Conservation (phyloP, 64 coral and sea anemone genomes). For the Pocillopora verrucosa region DNA sequence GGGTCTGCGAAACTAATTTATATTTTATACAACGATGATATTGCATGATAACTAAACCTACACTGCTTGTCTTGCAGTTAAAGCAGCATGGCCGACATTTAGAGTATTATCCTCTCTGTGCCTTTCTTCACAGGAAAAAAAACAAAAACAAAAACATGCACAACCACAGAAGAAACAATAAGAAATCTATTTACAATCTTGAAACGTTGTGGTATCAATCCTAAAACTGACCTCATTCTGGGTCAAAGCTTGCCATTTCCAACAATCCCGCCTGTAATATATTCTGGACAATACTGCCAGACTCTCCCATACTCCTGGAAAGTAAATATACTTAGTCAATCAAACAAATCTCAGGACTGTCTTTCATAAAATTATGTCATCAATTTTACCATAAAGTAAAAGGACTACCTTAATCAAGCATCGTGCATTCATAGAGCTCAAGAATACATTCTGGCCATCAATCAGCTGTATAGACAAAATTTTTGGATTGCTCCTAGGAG, state of each 20-base stretch:
- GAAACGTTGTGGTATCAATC: neutral
- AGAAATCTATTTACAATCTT: too few relatives aligned
- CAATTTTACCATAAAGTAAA: neutral
- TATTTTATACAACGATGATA: too few relatives aligned
- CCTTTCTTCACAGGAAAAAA: too few relatives aligned
- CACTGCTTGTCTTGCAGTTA: too few relatives aligned
- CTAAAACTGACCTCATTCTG: slow-evolving; percentile 79
- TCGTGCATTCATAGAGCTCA: slow-evolving; percentile 87
- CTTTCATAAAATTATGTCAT: neutral
- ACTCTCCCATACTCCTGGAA: slow-evolving; percentile 93
- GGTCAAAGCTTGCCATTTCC: slow-evolving; percentile 76
- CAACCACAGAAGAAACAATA: too few relatives aligned
- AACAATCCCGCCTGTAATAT: slow-evolving; percentile 71
- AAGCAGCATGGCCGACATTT: too few relatives aligned
- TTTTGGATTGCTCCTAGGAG: too few relatives aligned
- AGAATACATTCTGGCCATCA: slow-evolving; percentile 98
- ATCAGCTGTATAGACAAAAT: slow-evolving; percentile 65
- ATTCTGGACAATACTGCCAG: slow-evolving; percentile 83
- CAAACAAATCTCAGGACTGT: neutral
- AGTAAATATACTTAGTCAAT: neutral
- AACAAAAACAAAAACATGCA: too few relatives aligned
- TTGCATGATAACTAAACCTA: too few relatives aligned
- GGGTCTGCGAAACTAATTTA: too few relatives aligned
- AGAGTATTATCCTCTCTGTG: too few relatives aligned
- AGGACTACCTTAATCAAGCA: slow-evolving; percentile 82